Percentiles rank a stretch among this genome's conserved stretches.
phyloP scores from a whole-genome alignment of 2,797 vertebrate species.

The Neoniphon sammara region DNA sequence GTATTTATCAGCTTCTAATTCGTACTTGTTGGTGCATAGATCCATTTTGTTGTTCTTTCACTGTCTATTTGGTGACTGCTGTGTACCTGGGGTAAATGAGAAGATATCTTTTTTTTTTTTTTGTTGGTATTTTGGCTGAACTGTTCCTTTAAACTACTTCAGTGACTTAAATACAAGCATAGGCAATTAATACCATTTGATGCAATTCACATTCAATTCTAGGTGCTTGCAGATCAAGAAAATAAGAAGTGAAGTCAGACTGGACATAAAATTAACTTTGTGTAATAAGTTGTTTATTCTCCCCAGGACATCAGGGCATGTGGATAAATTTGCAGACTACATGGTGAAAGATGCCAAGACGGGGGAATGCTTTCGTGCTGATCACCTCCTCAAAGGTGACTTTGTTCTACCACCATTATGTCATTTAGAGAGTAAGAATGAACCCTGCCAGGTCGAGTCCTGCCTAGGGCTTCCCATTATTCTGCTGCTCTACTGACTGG shows the following conservation, averaged over 20 bases:
- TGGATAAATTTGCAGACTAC: constrained; percentile 97
- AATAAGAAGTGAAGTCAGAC: not conserved
- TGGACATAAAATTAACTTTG: not conserved
- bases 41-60: too few species aligned
- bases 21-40: too few species aligned
- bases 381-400: constrained; percentile 94
- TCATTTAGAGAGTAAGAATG: not conserved
- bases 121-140: too few species aligned
- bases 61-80: too few species aligned
- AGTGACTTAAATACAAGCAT: too few species aligned
- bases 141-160: too few species aligned
- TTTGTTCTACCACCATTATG: not conserved
- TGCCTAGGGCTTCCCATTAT: not conserved
- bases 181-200: too few species aligned
- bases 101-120: too few species aligned
- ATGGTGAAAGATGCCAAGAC: constrained; percentile 96
- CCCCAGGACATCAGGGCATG: constrained; percentile 91
- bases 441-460: not conserved
- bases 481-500: not conserved
- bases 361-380: constrained; percentile 92
- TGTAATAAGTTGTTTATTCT: not conserved
- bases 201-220: not conserved
- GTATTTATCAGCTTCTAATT: too few species aligned
- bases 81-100: too few species aligned
- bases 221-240: not conserved